These are phyloP conservation scores for Noctua janthina DNA, from an alignment of 2,888 invertebrate genomes.

Conservation along the genomic window DNA sequence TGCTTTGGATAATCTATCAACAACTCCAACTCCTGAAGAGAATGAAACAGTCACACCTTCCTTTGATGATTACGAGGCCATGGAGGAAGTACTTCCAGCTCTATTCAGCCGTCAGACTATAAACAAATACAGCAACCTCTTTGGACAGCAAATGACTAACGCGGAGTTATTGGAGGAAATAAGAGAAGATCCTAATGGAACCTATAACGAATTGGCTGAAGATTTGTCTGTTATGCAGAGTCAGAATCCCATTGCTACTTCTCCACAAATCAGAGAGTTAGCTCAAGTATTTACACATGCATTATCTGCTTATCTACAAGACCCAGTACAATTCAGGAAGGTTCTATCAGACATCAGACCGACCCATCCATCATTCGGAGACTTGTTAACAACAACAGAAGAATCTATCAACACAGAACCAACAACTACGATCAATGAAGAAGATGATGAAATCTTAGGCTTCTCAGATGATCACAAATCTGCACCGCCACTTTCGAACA, in stretches of 20 bases:
- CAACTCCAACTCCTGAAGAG: conserved; percentile 82
- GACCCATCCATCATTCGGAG: conserved; percentile 92
- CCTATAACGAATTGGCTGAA: conserved; percentile 85
- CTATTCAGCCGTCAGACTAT: conserved; percentile 92
- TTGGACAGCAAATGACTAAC: conserved; percentile 80
- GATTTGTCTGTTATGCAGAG: conserved; percentile 92
- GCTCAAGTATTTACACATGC: conserved; percentile 96
- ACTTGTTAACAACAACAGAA: conserved; percentile 81
- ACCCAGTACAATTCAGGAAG: conserved; percentile 95
- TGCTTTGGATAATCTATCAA: conserved; percentile 91
- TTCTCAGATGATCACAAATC: conserved; percentile 92
- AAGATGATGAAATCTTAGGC: conserved; percentile 94
- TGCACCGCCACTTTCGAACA: conserved; percentile 68
- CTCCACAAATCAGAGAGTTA: conserved; percentile 93
- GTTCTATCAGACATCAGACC: conserved; percentile 94
- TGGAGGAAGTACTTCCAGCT: conserved; percentile 89
- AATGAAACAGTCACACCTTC: conserved; percentile 78
- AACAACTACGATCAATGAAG: conserved; percentile 91
- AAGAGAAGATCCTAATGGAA: conserved; percentile 84
- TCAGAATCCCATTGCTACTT: conserved; percentile 91
- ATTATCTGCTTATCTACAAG: conserved; percentile 94
- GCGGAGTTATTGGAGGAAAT: conserved; percentile 84
- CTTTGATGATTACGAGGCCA: conserved; percentile 81
- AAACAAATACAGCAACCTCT: conserved; percentile 90
- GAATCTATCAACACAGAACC: conserved; percentile 88